A percentile compares a stretch with the other conserved stretches of the same genome.
phyloP scores from a whole-genome alignment of 2,797 vertebrate genomes.

The Ciconia nigra region DNA sequence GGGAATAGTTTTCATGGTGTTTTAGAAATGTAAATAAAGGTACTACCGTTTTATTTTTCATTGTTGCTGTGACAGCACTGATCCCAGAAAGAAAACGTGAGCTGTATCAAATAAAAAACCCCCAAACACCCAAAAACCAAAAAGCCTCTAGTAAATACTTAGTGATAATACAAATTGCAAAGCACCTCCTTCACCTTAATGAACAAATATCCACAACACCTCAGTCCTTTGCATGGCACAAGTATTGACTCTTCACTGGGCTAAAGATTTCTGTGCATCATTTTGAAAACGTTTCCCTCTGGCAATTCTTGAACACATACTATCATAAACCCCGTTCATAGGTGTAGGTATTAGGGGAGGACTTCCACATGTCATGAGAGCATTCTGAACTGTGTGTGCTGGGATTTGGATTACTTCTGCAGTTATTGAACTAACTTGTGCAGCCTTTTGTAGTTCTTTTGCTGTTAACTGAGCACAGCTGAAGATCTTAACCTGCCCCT shows the following conservation, averaged over 20 bases:
- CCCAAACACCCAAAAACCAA: neutral
- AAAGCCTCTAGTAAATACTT: constrained; percentile 40
- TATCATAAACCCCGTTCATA: rapidly evolving
- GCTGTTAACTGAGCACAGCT: neutral
- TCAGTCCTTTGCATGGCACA: neutral
- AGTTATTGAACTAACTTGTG: neutral
- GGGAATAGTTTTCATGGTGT: constrained; percentile 81
- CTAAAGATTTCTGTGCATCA: neutral
- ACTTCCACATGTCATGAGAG: neutral
- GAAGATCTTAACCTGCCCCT: neutral
- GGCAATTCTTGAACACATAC: neutral
- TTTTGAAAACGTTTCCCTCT: neutral
- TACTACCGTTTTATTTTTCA: constrained; percentile 71
- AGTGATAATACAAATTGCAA: constrained; percentile 12
- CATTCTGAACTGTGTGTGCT: neutral
- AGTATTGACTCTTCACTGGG: neutral
- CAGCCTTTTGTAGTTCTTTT: neutral
- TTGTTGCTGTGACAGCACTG: constrained; percentile 67
- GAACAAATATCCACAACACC: neutral
- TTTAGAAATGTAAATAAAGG: constrained; percentile 79
- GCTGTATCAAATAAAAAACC: constrained; percentile 54
- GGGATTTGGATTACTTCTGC: neutral
- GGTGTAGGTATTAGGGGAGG: neutral
- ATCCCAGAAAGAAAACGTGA: constrained; percentile 65
- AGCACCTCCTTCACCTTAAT: neutral